Percentiles rank a stretch among this genome's conserved stretches.
These are phyloP conservation scores for Eupithecia subfuscata DNA, from an alignment of 2,888 invertebrate species.

Conservation along the genomic window DNA sequence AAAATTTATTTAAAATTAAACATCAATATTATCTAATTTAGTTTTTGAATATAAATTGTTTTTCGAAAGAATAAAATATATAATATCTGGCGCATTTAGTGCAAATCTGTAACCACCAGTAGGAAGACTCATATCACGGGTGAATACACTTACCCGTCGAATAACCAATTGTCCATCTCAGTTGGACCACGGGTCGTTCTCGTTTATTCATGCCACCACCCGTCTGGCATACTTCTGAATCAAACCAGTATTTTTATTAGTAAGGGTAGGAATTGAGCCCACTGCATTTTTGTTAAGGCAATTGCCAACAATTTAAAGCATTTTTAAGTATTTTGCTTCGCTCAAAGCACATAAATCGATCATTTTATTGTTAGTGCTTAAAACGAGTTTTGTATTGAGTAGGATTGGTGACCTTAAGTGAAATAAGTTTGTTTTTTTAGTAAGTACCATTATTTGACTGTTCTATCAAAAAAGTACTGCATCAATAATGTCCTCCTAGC, in stretches of 20 bases:
- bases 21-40: too few species aligned
- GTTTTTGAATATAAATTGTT: too few species aligned
- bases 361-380: conserved; percentile 34
- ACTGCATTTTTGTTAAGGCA: conserved; percentile 38
- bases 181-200: neutral
- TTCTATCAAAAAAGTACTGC: neutral
- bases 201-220: neutral
- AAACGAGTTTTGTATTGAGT: conserved; percentile 1
- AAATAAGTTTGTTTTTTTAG: neutral
- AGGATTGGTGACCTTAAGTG: neutral
- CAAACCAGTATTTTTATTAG: conserved; percentile 40
- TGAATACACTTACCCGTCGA: neutral
- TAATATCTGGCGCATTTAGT: neutral
- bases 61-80: too few species aligned
- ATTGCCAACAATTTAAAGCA: conserved; percentile 28
- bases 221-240: conserved; percentile 14
- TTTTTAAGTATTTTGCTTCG: conserved; percentile 7
- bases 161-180: neutral
- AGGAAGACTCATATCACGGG: neutral
- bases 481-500: too few species aligned
- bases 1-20: too few species aligned
- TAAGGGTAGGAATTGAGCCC: conserved; percentile 30
- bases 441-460: neutral
- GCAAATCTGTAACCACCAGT: too few species aligned
- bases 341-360: conserved; percentile 30